A percentile compares a stretch with the other conserved stretches of the same genome.
These are phyloP conservation scores for Notothenia rossii DNA, from an alignment of 2,113 vertebrate genomes.

Conservation along the genomic window DNA sequence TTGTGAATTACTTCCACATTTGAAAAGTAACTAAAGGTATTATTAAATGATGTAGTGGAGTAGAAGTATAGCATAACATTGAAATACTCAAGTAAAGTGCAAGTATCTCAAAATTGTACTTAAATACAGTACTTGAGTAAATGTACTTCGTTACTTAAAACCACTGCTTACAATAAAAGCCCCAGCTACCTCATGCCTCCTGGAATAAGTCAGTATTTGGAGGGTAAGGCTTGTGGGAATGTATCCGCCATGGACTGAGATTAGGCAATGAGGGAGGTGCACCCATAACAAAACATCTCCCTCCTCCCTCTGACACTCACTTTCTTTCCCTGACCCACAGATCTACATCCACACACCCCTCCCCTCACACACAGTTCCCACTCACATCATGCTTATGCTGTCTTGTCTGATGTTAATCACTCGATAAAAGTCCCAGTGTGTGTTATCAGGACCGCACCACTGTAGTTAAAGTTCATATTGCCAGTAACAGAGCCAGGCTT, in stretches of 20 bases:
- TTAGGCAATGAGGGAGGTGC: constrained; percentile 17
- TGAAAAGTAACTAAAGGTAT: too few species aligned
- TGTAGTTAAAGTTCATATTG: constrained; percentile 69
- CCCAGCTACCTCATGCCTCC: constrained; percentile 6
- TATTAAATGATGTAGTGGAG: too few species aligned
- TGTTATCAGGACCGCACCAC: constrained; percentile 52
- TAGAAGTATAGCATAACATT: too few species aligned
- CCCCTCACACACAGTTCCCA: constrained; percentile 36
- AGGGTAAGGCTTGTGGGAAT: constrained; percentile 50
- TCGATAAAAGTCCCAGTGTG: constrained; percentile 65
- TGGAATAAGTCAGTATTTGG: constrained; percentile 60
- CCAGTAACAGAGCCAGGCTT: constrained; percentile 63
- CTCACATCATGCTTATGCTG: constrained; percentile 24
- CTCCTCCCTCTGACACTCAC: background rate
- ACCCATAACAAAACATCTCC: constrained; percentile 26
- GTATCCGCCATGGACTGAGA: constrained; percentile 23
- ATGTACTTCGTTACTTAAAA: too few species aligned
- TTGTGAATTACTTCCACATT: too few species aligned
- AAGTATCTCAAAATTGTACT: too few species aligned
- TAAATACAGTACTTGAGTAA: too few species aligned
- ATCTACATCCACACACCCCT: constrained; percentile 19
- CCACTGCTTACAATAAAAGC: background rate
- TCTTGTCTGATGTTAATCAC: constrained; percentile 66
- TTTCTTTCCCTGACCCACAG: constrained; percentile 37
- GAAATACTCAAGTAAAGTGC: too few species aligned